These are phyloP conservation scores for Sussaba pulchella DNA, from an alignment of 2,888 invertebrate genomes.

Conservation along the genomic window DNA sequence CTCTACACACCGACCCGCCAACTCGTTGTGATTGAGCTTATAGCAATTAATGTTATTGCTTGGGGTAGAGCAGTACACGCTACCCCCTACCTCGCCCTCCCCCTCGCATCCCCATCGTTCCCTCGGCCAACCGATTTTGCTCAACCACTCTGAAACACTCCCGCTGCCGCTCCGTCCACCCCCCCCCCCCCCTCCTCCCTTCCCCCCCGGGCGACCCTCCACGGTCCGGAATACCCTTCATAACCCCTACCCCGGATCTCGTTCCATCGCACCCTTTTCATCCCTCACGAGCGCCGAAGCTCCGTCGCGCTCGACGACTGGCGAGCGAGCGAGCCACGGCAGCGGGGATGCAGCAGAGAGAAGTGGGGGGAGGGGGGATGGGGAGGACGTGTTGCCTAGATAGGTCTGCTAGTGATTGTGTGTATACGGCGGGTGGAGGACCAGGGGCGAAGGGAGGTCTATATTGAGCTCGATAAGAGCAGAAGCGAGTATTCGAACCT, in stretches of 20 bases:
- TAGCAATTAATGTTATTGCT: slow-evolving; percentile 82
- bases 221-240: slow-evolving; percentile 29
- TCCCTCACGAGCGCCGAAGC: slow-evolving; percentile 4
- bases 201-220: slow-evolving; percentile 43
- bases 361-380: neutral
- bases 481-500: slow-evolving; percentile 65
- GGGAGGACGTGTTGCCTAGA: slow-evolving; percentile 24
- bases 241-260: slow-evolving; percentile 10
- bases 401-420: slow-evolving; percentile 67
- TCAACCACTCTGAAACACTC: slow-evolving; percentile 42
- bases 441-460: slow-evolving; percentile 54
- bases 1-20: slow-evolving; percentile 58
- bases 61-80: slow-evolving; percentile 69
- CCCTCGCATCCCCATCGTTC: slow-evolving; percentile 27
- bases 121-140: slow-evolving; percentile 43
- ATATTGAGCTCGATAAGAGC: slow-evolving; percentile 76
- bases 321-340: slow-evolving; percentile 11
- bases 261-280: slow-evolving; percentile 38
- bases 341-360: neutral
- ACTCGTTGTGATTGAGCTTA: slow-evolving; percentile 78
- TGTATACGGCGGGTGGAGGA: slow-evolving; percentile 56
- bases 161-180: slow-evolving; percentile 66
- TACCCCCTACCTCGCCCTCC: slow-evolving; percentile 27
- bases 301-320: slow-evolving; percentile 31
- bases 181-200: slow-evolving; percentile 28